phyloP scores from a whole-genome alignment of 2,888 invertebrate species.

The Allygus modestus region DNA sequence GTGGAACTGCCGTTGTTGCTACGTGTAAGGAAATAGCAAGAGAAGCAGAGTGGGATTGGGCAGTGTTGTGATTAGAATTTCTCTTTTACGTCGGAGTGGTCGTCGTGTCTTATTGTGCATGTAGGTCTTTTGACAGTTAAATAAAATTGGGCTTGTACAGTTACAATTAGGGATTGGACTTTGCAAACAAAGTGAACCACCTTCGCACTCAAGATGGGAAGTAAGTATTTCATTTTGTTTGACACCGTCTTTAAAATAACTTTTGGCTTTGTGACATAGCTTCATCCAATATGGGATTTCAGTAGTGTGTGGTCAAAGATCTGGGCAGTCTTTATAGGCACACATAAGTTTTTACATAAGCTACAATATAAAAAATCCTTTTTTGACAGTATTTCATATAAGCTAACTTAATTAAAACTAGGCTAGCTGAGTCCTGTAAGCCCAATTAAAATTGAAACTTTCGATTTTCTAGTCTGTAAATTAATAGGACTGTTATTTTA shows the following conservation, averaged over 20 bases:
- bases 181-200: neutral
- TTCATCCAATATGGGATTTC: neutral
- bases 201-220: slow-evolving; percentile 56
- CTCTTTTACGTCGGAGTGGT: slow-evolving; percentile 58
- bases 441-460: too few species aligned
- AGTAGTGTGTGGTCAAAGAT: too few species aligned
- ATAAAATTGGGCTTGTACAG: neutral
- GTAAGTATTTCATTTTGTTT: slow-evolving; percentile 51
- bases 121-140: slow-evolving; percentile 58
- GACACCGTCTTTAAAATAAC: neutral
- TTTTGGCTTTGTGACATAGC: neutral
- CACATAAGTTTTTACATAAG: too few species aligned
- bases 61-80: slow-evolving; percentile 54
- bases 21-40: slow-evolving; percentile 68
- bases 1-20: slow-evolving; percentile 68
- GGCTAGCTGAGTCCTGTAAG: too few species aligned
- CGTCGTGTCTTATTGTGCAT: slow-evolving; percentile 59
- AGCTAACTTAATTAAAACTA: too few species aligned
- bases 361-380: too few species aligned
- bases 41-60: slow-evolving; percentile 56
- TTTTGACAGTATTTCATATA: too few species aligned
- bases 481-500: too few species aligned
- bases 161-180: neutral
- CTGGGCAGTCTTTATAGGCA: too few species aligned
- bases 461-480: too few species aligned